phyloP scores from a whole-genome alignment of 2,888 invertebrate species.

The Morpho achilles region DNA sequence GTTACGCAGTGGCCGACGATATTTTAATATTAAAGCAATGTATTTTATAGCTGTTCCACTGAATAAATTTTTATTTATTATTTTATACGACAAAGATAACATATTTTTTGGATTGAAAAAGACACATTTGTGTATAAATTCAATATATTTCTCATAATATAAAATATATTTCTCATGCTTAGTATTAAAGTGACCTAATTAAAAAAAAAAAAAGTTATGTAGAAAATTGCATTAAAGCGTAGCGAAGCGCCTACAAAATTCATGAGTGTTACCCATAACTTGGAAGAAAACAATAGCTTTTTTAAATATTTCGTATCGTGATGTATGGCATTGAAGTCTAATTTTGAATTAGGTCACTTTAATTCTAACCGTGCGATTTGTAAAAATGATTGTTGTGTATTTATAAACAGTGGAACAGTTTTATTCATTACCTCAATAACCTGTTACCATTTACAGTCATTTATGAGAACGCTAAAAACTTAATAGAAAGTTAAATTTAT shows the following conservation, averaged over 20 bases:
- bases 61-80: slow-evolving; percentile 10
- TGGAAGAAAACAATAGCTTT: no score
- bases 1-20: not conserved
- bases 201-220: no score
- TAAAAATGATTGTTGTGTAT: slow-evolving; percentile 31
- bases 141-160: no score
- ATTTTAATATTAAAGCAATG: slow-evolving; percentile 30
- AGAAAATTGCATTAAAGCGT: no score
- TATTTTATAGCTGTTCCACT: slow-evolving; percentile 41
- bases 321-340: not conserved
- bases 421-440: slow-evolving; percentile 51
- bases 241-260: no score
- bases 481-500: slow-evolving; percentile 17
- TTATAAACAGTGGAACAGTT: slow-evolving; percentile 46
- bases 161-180: no score
- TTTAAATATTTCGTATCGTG: no score
- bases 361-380: slow-evolving; percentile 14
- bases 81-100: no score
- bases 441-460: slow-evolving; percentile 48
- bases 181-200: no score
- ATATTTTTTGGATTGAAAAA: no score
- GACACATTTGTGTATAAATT: no score
- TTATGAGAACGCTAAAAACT: slow-evolving; percentile 4
- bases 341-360: not conserved
- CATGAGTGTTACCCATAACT: no score